Percentiles rank a stretch among this genome's conserved stretches.
Evolutionary conservation across 1,140 invertebrate genomes (phyloP).

Genomic region (Micrasema minimum): DNA sequence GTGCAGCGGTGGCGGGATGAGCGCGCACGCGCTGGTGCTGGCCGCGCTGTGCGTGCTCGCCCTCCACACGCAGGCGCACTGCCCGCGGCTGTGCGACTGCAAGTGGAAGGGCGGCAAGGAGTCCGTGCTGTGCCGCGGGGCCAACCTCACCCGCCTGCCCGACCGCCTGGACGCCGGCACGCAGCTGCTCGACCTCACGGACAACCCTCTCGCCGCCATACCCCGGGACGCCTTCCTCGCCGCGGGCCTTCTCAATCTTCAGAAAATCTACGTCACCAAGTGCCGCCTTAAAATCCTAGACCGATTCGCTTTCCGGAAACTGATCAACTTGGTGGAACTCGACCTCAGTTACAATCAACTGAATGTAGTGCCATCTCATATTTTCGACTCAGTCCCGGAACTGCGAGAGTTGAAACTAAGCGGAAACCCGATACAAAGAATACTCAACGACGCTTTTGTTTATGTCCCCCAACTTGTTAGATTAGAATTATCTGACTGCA

Average conservation of each 20-base stretch:
- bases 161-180: constrained; percentile 76
- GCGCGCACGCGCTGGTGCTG: constrained; percentile 47
- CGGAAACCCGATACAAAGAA: constrained; percentile 76
- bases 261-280: constrained; percentile 78
- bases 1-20: constrained; percentile 44
- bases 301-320: constrained; percentile 73
- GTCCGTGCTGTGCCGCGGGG: constrained; percentile 79
- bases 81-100: constrained; percentile 81
- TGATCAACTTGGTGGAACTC: constrained; percentile 81
- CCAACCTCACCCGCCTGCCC: constrained; percentile 77
- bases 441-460: constrained; percentile 77
- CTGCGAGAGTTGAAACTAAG: constrained; percentile 79
- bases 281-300: constrained; percentile 73
- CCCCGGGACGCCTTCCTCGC: constrained; percentile 77
- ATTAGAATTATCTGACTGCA: constrained; percentile 78
- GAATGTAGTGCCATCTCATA: constrained; percentile 74
- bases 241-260: constrained; percentile 79
- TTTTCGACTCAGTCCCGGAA: constrained; percentile 76
- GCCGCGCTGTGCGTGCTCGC: constrained; percentile 49
- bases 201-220: constrained; percentile 75
- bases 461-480: constrained; percentile 75
- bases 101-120: constrained; percentile 89
- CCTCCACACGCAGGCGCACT: constrained; percentile 63
- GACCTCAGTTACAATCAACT: constrained; percentile 81
- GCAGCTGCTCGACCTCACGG: constrained; percentile 80